Evolutionary conservation across 2,888 invertebrate species (phyloP).

Genomic region (Hoplodrina ambigua): DNA sequence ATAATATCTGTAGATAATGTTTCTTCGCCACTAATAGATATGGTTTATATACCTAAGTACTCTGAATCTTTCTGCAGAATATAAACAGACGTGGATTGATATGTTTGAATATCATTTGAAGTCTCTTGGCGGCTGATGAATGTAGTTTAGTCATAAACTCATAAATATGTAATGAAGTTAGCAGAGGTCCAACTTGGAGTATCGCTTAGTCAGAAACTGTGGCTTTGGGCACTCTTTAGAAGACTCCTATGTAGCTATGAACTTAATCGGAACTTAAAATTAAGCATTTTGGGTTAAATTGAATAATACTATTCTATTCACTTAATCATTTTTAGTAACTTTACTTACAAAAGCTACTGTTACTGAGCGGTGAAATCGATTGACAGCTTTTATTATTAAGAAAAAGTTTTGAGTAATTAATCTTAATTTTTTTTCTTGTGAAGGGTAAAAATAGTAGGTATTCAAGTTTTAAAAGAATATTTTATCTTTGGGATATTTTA

Average conservation of each 20-base stretch:
- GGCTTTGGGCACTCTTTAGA: background rate
- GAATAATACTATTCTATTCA: background rate
- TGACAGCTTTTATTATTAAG: constrained; percentile 29
- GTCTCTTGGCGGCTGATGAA: constrained; percentile 28
- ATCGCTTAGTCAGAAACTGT: background rate
- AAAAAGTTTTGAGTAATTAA: constrained; percentile 26
- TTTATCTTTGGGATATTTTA: constrained; percentile 4
- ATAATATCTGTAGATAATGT: too few species aligned
- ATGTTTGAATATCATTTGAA: constrained; percentile 40
- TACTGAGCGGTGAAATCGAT: constrained; percentile 2
- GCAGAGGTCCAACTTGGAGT: constrained; percentile 13
- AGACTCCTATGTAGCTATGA: background rate
- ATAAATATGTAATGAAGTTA: constrained; percentile 43
- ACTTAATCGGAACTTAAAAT: background rate
- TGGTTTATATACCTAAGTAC: too few species aligned
- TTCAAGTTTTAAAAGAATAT: background rate
- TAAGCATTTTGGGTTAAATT: background rate
- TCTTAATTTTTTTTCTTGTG: constrained; percentile 9
- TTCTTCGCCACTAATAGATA: too few species aligned
- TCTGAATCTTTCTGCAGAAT: background rate
- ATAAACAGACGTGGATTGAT: constrained; percentile 11
- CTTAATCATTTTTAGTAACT: background rate
- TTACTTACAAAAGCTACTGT: background rate
- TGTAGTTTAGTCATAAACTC: constrained; percentile 37
- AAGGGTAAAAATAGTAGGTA: background rate